Percentiles rank a stretch among this genome's conserved stretches.
phyloP scores from a whole-genome alignment of 2,888 invertebrate species.

The Zele albiditarsus region DNA sequence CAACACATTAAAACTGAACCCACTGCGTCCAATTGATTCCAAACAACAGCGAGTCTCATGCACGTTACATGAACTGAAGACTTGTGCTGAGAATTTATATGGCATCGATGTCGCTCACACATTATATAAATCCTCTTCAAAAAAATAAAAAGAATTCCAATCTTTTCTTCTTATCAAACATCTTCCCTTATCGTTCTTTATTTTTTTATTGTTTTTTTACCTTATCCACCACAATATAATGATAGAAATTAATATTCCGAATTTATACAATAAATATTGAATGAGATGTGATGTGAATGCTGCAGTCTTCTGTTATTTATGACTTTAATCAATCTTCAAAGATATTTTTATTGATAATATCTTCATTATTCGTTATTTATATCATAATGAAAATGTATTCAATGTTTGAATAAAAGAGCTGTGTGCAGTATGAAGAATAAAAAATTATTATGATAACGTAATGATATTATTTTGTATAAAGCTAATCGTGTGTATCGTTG shows the following conservation, averaged over 20 bases:
- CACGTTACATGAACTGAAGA: too few species aligned
- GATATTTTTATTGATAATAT: not conserved
- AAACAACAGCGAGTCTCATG: not conserved
- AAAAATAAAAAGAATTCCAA: not conserved
- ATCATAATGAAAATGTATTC: not conserved
- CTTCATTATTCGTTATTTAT: not conserved
- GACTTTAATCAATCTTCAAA: not conserved
- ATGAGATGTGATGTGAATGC: too few species aligned
- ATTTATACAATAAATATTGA: too few species aligned
- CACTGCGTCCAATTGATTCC: not conserved
- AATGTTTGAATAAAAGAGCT: not conserved
- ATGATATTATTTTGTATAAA: not conserved
- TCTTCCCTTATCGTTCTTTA: not conserved
- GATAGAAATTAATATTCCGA: too few species aligned
- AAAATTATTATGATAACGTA: not conserved
- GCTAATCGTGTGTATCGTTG: not conserved
- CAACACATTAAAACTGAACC: not conserved
- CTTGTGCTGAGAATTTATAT: conserved; percentile 3
- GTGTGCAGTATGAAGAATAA: not conserved
- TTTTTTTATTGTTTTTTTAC: not conserved
- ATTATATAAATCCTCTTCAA: not conserved
- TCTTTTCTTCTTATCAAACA: not conserved
- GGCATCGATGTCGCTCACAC: conserved; percentile 63
- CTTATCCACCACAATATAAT: not conserved
- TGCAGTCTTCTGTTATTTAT: too few species aligned